Conservation (phyloP, 1,140 invertebrate genomes). For the Stegodyphus mimosarum region DNA sequence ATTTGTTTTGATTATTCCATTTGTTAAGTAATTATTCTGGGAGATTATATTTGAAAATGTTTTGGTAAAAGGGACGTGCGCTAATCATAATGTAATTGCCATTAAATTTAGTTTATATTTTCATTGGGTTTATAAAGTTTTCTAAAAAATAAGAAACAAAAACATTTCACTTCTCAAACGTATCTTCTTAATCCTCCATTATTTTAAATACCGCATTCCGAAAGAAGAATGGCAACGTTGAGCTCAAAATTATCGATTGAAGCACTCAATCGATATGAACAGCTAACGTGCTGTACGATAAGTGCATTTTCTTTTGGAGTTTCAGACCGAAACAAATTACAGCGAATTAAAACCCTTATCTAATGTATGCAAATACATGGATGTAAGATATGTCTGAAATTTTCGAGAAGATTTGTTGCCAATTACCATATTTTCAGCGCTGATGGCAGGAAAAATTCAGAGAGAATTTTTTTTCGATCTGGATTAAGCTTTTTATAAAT, state of each 20-base stretch:
- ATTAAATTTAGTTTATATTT: too few relatives aligned
- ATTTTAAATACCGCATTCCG: background rate
- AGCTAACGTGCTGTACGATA: too few relatives aligned
- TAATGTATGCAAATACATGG: slow-evolving; percentile 47
- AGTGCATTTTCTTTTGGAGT: background rate
- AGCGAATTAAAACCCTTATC: slow-evolving; percentile 44
- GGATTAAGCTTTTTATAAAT: slow-evolving; percentile 34
- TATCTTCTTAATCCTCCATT: too few relatives aligned
- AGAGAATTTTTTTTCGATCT: background rate
- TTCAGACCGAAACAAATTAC: slow-evolving; percentile 35
- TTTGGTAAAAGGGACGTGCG: too few relatives aligned
- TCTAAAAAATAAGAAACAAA: too few relatives aligned
- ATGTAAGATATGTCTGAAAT: slow-evolving; percentile 46
- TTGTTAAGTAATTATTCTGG: too few relatives aligned
- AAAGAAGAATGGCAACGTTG: background rate
- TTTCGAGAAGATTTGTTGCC: slow-evolving; percentile 33
- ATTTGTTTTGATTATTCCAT: too few relatives aligned
- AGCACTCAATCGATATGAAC: slow-evolving; percentile 3
- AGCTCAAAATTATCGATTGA: slow-evolving; percentile 5
- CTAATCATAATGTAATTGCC: too few relatives aligned
- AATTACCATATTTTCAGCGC: slow-evolving; percentile 44
- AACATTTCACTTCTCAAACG: too few relatives aligned
- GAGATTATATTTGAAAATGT: too few relatives aligned
- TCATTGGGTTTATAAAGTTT: too few relatives aligned
- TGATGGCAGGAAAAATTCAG: slow-evolving; percentile 4